Percentiles rank a stretch among this genome's conserved stretches.
Evolutionary conservation across 1,140 invertebrate genomes (phyloP).

Genomic region (Hyles vespertilio): DNA sequence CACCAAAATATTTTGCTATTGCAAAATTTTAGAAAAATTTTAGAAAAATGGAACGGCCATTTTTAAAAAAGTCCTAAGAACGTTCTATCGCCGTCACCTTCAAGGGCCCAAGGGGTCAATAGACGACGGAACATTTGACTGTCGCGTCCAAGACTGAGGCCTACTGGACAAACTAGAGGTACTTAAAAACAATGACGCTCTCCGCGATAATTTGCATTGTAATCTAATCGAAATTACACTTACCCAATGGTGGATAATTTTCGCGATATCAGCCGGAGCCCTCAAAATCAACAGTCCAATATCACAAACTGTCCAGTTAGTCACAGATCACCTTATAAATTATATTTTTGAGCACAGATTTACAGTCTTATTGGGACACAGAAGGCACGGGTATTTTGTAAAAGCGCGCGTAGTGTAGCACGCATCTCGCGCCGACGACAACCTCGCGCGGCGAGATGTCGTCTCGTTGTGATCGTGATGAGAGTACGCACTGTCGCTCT

Average conservation of each 20-base stretch:
- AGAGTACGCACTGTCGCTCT: slow-evolving; percentile 74
- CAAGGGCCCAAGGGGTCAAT: slow-evolving; percentile 20
- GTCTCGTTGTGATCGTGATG: slow-evolving; percentile 71
- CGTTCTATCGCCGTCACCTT: slow-evolving; percentile 10
- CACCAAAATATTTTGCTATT: too few relatives aligned
- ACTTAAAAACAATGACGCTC: slow-evolving; percentile 47
- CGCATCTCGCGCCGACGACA: slow-evolving; percentile 64
- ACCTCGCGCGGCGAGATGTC: slow-evolving; percentile 69
- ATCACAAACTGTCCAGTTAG: slow-evolving; percentile 45
- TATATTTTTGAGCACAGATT: slow-evolving; percentile 53
- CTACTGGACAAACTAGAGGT: slow-evolving; percentile 44
- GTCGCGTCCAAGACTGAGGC: slow-evolving; percentile 37
- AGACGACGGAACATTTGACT: slow-evolving; percentile 42
- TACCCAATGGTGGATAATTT: slow-evolving; percentile 73
- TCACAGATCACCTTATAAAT: slow-evolving; percentile 60
- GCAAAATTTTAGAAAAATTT: too few relatives aligned
- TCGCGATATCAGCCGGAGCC: slow-evolving; percentile 55
- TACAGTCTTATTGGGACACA: slow-evolving; percentile 38
- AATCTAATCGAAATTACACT: slow-evolving; percentile 71
- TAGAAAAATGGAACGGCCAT: too few relatives aligned
- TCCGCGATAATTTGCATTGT: slow-evolving; percentile 70
- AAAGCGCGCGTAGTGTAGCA: slow-evolving; percentile 36
- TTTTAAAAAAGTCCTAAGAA: neutral
- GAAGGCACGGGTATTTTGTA: slow-evolving; percentile 6
- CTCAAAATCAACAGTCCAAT: slow-evolving; percentile 60